Base-by-base conservation (phyloP, 2,113 vertebrate genomes). In the Bubo blakistoni region DNA sequence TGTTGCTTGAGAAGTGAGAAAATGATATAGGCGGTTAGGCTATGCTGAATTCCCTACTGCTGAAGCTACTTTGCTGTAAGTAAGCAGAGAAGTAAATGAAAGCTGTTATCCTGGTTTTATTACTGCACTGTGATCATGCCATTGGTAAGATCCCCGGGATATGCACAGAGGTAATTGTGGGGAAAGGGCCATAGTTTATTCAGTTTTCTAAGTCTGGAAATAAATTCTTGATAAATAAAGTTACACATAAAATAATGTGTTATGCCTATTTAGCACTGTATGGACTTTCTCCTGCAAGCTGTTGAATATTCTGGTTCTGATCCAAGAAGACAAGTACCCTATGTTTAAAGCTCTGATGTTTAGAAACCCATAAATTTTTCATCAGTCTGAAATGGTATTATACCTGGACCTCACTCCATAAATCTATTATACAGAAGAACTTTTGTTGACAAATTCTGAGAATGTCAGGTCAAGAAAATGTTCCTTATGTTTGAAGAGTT, bases 1-100 rank as follows among this genome's bases (percentile, higher is more conserved):
- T 89, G 65, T 63, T 74, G 51, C 83, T 78, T 78, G 88, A 91
- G 61, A 88, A 95, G 77, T 74, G 84, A 88, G 94, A 86, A 92
- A 47, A 59, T 66, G 21, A 19, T 13, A 38, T 19, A 78, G 79
- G 79, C 6, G 11, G 49, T 46, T n/a, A 77, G 54, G 69, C 55
- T 63, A 6, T 46, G 65, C 81, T 84, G 81, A 78, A 65, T 65
- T 84, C 72, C 30, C 72, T 38, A 2, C 72, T 54, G 59, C 55
- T 84, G 77, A 46, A 91, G 59, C 42, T 70, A 1, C 46, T 71
- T 62, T 73, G 79, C 59, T 59, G 20, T 72, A 42, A 72, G 79
- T 7, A 84, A 78, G 55, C 80, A 66, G 67, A 52, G 46, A 65
- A 69, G 55, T 32, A 44, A 86, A 47, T 76, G 71, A 73, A 94